Conservation (phyloP, 2,113 vertebrate genomes). For the Cyanoramphus novaezelandiae region DNA sequence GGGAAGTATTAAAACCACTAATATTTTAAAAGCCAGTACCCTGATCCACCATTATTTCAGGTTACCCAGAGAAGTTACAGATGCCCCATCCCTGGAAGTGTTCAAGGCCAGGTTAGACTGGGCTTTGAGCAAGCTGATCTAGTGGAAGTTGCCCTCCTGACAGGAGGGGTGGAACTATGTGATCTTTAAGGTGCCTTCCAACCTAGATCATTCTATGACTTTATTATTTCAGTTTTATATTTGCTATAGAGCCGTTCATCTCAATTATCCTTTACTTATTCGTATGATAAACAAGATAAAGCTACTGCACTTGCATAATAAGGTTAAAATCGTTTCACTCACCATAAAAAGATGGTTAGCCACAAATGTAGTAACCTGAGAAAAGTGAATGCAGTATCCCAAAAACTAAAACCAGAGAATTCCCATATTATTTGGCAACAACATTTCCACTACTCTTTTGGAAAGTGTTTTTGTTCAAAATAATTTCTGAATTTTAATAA, state of each 20-base stretch:
- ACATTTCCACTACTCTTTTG: not conserved
- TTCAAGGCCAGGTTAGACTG: not conserved
- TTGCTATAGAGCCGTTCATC: not conserved
- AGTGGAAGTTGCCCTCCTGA: not conserved
- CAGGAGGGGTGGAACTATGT: not conserved
- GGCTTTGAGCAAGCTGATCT: not conserved
- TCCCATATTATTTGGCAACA: not conserved
- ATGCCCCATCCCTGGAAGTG: not conserved
- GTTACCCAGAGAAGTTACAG: not conserved
- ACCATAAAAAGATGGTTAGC: not conserved
- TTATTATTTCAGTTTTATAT: not conserved
- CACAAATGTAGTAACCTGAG: not conserved
- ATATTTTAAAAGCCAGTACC: not conserved
- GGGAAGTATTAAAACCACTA: not conserved
- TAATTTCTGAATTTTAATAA: not conserved
- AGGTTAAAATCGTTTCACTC: not conserved
- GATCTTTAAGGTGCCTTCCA: not conserved
- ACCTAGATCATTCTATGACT: not conserved
- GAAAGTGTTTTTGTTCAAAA: not conserved
- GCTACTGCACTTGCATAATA: not conserved
- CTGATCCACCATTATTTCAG: not conserved
- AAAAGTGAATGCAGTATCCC: not conserved
- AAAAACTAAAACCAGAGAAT: not conserved
- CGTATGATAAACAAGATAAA: not conserved
- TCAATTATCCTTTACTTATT: not conserved